Percentiles rank a stretch among this genome's conserved stretches.
Conservation (phyloP, 2,113 vertebrate species). For the Gopherus evgoodei region DNA sequence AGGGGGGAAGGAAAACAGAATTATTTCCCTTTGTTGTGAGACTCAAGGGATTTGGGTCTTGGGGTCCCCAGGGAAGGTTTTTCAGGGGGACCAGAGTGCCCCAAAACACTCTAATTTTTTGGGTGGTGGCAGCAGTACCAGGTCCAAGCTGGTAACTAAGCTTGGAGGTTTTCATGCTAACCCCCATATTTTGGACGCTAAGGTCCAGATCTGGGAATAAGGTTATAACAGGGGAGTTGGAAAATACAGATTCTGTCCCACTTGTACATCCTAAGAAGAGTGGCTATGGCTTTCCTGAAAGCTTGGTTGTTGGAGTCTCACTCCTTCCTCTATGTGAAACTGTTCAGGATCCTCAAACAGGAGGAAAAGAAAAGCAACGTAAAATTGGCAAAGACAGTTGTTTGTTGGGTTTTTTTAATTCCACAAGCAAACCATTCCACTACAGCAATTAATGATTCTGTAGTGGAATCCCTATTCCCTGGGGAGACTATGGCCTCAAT, state of each 20-base stretch:
- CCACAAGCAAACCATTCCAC: not conserved
- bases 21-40: too few relatives aligned
- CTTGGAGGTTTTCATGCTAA: too few relatives aligned
- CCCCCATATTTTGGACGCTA: too few relatives aligned
- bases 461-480: not conserved
- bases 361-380: not conserved
- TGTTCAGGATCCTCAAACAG: not conserved
- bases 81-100: too few relatives aligned
- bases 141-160: too few relatives aligned
- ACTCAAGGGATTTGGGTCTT: too few relatives aligned
- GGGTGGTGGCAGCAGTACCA: too few relatives aligned
- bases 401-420: not conserved
- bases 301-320: not conserved
- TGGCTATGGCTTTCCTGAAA: not conserved
- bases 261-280: not conserved
- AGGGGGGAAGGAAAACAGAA: too few relatives aligned
- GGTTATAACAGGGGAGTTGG: accelerated
- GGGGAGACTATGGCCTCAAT: not conserved
- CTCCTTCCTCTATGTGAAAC: not conserved
- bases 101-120: too few relatives aligned
- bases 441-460: not conserved
- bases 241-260: accelerated
- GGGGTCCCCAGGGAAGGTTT: too few relatives aligned
- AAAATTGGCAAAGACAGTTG: not conserved
- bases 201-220: too few relatives aligned